Percentiles rank a stretch among this genome's conserved stretches.
Conservation (phyloP, 2,113 vertebrate species). For the Australoheros scitulus region DNA sequence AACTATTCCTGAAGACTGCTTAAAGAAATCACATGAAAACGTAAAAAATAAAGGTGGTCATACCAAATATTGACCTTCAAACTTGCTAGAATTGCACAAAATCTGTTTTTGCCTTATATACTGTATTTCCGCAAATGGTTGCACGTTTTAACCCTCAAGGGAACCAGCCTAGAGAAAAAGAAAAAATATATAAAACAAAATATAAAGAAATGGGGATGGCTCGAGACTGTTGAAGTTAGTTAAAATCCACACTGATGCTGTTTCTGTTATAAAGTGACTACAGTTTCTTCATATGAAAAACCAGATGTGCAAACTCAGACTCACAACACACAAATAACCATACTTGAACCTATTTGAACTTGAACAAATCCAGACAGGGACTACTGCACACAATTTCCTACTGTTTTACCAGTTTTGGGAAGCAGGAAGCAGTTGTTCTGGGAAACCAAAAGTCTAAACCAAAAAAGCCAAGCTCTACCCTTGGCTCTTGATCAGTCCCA, state of each 20-base stretch:
- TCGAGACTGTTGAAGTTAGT: background rate
- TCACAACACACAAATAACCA: background rate
- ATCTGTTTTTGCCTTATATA: too few species aligned
- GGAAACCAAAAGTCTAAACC: constrained; percentile 65
- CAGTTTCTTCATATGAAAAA: background rate
- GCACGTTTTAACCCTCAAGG: background rate
- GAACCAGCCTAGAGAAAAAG: too few species aligned
- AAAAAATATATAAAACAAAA: too few species aligned
- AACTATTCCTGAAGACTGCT: background rate
- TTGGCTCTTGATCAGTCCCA: constrained; percentile 70
- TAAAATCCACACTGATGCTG: background rate
- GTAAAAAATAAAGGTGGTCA: background rate
- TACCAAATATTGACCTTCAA: background rate
- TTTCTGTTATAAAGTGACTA: background rate
- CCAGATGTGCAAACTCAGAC: constrained; percentile 20
- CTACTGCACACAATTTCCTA: constrained; percentile 34
- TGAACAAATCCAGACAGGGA: constrained; percentile 4
- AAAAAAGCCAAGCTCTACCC: constrained; percentile 56
- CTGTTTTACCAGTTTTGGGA: constrained; percentile 55
- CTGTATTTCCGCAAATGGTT: background rate
- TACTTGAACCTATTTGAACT: constrained; percentile 1
- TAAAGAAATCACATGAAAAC: background rate
- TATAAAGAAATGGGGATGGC: background rate
- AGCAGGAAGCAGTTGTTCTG: constrained; percentile 68
- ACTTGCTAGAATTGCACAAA: background rate